Evolutionary conservation across 1,140 invertebrate genomes (phyloP).

Genomic region (Pseudoatta argentina): DNA sequence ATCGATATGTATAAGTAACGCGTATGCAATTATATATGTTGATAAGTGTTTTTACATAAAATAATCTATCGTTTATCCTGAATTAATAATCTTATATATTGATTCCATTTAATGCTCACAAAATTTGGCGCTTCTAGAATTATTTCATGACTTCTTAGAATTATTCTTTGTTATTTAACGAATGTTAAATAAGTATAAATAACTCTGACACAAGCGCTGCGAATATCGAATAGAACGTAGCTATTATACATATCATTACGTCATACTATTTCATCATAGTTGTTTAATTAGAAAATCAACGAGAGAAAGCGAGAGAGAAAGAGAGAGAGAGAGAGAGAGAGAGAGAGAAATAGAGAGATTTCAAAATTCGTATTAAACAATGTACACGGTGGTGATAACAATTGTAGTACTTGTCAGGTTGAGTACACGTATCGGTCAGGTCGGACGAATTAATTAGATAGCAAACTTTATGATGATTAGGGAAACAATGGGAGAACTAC

Average conservation of each 20-base stretch:
- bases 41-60: neutral
- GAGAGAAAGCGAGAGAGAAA: neutral
- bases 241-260: neutral
- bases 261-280: neutral
- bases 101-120: no score
- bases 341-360: no score
- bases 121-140: no score
- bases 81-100: constrained; percentile 3
- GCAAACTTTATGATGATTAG: constrained; percentile 32
- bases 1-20: no score
- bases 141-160: no score
- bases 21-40: neutral
- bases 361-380: constrained; percentile 26
- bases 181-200: no score
- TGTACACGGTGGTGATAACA: neutral
- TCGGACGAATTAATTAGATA: constrained; percentile 53
- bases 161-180: no score
- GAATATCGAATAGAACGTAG: no score
- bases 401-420: constrained; percentile 5
- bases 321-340: no score
- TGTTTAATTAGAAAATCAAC: neutral
- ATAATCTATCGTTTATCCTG: neutral
- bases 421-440: constrained; percentile 16
- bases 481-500: constrained; percentile 14
- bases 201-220: no score